phyloP scores from a whole-genome alignment of 1,140 invertebrate species.

The Chironomus striatipennis region DNA sequence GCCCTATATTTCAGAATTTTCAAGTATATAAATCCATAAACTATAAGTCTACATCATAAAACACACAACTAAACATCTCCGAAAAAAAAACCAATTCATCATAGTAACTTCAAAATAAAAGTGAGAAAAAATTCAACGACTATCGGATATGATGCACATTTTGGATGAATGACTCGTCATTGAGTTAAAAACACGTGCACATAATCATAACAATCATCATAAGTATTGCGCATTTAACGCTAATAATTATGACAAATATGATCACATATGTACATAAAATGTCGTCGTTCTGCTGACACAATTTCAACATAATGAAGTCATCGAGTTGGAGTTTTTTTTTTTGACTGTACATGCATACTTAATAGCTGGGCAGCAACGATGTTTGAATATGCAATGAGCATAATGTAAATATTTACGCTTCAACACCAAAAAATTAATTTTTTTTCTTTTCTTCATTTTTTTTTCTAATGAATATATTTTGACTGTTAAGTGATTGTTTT shows the following conservation, averaged over 20 bases:
- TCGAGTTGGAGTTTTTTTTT: background rate
- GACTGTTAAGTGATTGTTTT: background rate
- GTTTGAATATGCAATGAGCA: constrained; percentile 1
- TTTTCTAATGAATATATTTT: background rate
- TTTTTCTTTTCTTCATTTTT: background rate
- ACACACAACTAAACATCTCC: no score
- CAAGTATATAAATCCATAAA: no score
- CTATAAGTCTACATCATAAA: no score
- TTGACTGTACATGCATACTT: no score
- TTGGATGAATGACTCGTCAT: background rate
- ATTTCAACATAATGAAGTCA: constrained; percentile 8
- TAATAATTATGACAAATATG: constrained; percentile 3
- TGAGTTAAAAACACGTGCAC: background rate
- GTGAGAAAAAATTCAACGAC: no score
- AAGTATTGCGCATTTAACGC: background rate
- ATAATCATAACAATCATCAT: background rate
- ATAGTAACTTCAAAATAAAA: no score
- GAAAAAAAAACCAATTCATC: no score
- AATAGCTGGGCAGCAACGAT: no score
- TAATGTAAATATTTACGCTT: constrained; percentile 20
- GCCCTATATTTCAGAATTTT: no score
- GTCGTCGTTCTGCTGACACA: constrained; percentile 8
- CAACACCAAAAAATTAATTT: background rate
- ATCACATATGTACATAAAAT: no score
- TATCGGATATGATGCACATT: background rate